Base-by-base conservation (phyloP, 2,113 vertebrate species). In the Rhinichthys klamathensis region DNA sequence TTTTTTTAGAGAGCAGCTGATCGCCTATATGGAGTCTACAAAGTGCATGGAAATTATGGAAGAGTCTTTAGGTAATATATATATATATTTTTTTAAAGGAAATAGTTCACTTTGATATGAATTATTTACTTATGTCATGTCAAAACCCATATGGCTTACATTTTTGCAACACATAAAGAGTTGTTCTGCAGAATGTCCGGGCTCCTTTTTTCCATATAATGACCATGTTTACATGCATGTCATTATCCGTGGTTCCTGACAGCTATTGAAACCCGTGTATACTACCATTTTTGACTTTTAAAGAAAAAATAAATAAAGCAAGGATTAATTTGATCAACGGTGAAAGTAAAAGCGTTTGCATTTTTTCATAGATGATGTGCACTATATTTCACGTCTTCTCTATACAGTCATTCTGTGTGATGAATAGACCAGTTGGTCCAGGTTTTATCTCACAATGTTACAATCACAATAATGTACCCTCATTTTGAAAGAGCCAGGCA, bases 11-110 rank as follows among this genome's bases (percentile, higher is more conserved):
- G 97, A 90, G 97, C 97, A 70, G 97, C 97, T 88, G 97, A 99
- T 86, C 95, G 97, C 79, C 95, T 99, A 0, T 99, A 99, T 67
- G 98, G 97, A 18, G 97, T 99, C 58, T 99, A 98, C 93, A 99
- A 99, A 91, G 97, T 99, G 84, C 97, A 99, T 87, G 97, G 97
- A 44, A 99, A 99, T 95, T 99, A 99, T 0, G 98, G 98, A 49
- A 93, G 98, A 94, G 97, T 99, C 27, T 99, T 99, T 95, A 99
- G 98, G 98, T 98, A 89, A 91, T 87, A 2, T 60, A 58, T 58
- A 11, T 38, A 91, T 87, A 2, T 60, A 67, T 58, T 15, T 38
- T 23, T 51, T 77, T 54, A 30, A 76, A 30, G 25, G 46, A 12
- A 54, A 56, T 18, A 1, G 67, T 41, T 38, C 32, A 38, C 8